Conservation (phyloP, 2,888 invertebrate genomes). For the Xylota sylvarum region DNA sequence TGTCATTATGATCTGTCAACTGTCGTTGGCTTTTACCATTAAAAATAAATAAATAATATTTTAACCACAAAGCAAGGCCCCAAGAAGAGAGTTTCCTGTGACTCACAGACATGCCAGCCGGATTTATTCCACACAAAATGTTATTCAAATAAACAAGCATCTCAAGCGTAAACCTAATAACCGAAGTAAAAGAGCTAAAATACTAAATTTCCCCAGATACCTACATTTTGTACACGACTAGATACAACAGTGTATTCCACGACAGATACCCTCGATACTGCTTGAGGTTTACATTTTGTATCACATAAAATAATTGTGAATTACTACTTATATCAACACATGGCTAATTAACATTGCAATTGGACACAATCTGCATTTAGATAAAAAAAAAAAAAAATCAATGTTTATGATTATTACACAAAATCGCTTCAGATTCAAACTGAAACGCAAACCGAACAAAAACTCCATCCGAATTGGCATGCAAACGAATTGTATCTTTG, state of each 20-base stretch:
- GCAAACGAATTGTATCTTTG: constrained; percentile 30
- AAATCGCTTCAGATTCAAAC: constrained; percentile 15
- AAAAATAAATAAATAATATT: not conserved
- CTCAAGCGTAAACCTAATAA: constrained; percentile 36
- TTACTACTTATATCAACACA: constrained; percentile 23
- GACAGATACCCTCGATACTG: not conserved
- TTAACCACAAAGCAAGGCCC: not conserved
- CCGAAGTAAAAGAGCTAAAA: not conserved
- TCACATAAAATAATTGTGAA: constrained; percentile 8
- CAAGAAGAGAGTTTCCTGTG: constrained; percentile 31
- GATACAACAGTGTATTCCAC: not conserved
- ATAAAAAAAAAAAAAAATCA: not conserved
- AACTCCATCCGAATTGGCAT: constrained; percentile 3
- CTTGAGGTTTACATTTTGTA: not conserved
- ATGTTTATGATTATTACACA: constrained; percentile 10
- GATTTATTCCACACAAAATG: constrained; percentile 25
- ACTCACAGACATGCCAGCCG: constrained; percentile 48
- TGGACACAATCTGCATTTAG: constrained; percentile 10
- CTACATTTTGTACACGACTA: not conserved
- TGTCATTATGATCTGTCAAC: constrained; percentile 16
- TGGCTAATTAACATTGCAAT: constrained; percentile 51
- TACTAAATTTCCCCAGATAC: constrained; percentile 14
- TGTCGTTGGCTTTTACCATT: not conserved
- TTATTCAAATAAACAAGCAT: constrained; percentile 26
- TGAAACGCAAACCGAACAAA: not conserved